Conservation (phyloP, 1,140 invertebrate species). For the Leptinotarsa lineolata region DNA sequence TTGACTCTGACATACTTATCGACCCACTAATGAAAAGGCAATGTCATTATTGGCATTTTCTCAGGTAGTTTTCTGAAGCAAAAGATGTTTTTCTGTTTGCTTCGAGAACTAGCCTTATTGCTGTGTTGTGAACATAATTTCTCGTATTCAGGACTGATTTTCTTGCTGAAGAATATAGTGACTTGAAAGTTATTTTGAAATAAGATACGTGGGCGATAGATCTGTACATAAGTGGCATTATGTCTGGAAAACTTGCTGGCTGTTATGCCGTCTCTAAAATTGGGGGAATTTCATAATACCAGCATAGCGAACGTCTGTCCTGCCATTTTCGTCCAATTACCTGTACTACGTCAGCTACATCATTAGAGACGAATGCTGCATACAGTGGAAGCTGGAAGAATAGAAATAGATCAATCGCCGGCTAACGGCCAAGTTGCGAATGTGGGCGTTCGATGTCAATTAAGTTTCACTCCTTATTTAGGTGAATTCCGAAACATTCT, state of each 20-base stretch:
- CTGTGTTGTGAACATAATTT: neutral
- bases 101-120: neutral
- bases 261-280: no score
- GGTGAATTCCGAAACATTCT: conserved; percentile 44
- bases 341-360: neutral
- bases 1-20: neutral
- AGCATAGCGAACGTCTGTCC: no score
- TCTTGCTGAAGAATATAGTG: neutral
- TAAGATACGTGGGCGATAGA: no score
- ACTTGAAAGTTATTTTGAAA: no score
- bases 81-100: neutral
- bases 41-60: neutral
- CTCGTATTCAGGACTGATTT: neutral
- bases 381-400: conserved; percentile 23
- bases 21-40: neutral
- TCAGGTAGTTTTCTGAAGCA: neutral
- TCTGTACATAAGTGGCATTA: no score
- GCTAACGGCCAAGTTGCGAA: conserved; percentile 30
- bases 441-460: conserved; percentile 52
- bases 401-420: conserved; percentile 36
- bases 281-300: no score
- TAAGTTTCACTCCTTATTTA: conserved; percentile 53
- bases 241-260: no score
- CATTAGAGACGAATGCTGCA: neutral
- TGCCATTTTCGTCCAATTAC: neutral